Base-by-base conservation (phyloP, 2,797 vertebrate species). In the Schizopygopsis pylzovi region DNA sequence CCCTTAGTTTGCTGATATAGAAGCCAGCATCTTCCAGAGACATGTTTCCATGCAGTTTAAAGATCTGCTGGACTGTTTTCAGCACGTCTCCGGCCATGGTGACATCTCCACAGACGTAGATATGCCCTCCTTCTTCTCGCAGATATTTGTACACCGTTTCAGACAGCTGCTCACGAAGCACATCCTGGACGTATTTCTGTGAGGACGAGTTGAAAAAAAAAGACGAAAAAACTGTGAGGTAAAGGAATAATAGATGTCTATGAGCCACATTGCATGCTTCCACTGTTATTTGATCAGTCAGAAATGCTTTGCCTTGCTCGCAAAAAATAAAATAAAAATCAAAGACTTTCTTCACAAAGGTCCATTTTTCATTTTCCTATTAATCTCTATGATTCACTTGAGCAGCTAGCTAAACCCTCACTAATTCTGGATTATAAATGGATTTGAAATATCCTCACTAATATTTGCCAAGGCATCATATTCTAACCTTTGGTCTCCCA, bases 61-160 rank as follows among this genome's bases (percentile, higher is more conserved):
- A 90, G 86, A 99, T 97, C 87, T 95, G 94, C 93, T 99, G 98
- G 88, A 99, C 76, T 0, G 97, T 96, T 94, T 99, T 99, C 85
- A 99, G 96, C 71, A 99, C 98, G 0, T 99, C 98, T 1, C 98
- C 98, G 0, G 98, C 98, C 98, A 99, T 99, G 22, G 97, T 99
- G 71, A 99, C 98, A 0, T 99, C 98, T 20, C 98, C 98, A 0
- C 98, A 99, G 83, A 99, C 97, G 0, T 99, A 99, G 89, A 99
- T 95, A 94, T 99, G 98, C 75, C 98, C 98, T 13, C 96, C 96
- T 79, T 98, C 96, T 90, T 98, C 97, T 93, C 94, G 96, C 92
- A 99, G 95, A 1, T 96, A 96, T 78, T 92, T 96, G 95, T 97
- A 98, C 90, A 99, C 95, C 0, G 89, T 93, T 88, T 97, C 97